Percentiles rank a stretch among this genome's conserved stretches.
Evolutionary conservation across 2,797 vertebrate genomes (phyloP).

Genomic region (Aulostomus chinensis): DNA sequence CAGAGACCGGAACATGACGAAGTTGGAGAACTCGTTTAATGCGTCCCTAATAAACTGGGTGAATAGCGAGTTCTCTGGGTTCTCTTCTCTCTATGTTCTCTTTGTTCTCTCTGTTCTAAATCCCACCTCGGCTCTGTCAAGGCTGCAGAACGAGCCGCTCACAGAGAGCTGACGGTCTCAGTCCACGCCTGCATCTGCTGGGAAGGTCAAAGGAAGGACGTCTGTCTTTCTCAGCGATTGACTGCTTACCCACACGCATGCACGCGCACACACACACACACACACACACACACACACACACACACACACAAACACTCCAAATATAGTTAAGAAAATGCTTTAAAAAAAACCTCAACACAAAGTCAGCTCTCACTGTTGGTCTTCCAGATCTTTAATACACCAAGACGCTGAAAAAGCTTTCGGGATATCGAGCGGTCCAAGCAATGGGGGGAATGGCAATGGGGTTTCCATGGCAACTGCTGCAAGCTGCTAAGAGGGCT

Average conservation of each 20-base stretch:
- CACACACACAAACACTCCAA: not conserved
- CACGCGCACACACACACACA: not conserved
- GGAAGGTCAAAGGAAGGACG: constrained; percentile 60
- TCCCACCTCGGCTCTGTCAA: not conserved
- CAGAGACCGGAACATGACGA: no score
- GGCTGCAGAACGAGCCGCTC: not conserved
- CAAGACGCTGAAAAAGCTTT: constrained; percentile 54
- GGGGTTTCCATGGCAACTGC: constrained; percentile 82
- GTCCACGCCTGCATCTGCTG: not conserved
- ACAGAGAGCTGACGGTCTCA: constrained; percentile 1
- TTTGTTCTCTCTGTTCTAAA: not conserved
- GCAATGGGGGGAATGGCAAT: constrained; percentile 79
- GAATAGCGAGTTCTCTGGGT: no score
- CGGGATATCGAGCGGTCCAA: constrained; percentile 67
- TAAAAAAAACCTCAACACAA: not conserved
- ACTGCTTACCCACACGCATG: not conserved
- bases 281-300: constrained; percentile 5
- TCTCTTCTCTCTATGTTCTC: no score
- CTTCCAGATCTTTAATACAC: constrained; percentile 45
- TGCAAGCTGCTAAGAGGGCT: constrained; percentile 76
- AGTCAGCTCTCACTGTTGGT: constrained; percentile 7
- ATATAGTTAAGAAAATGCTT: constrained; percentile 1
- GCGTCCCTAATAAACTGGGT: no score
- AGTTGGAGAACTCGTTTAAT: no score
- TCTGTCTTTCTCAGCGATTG: no score